phyloP scores from a whole-genome alignment of 92 coral and sea anemone species.

The Heliopora coerulea region DNA sequence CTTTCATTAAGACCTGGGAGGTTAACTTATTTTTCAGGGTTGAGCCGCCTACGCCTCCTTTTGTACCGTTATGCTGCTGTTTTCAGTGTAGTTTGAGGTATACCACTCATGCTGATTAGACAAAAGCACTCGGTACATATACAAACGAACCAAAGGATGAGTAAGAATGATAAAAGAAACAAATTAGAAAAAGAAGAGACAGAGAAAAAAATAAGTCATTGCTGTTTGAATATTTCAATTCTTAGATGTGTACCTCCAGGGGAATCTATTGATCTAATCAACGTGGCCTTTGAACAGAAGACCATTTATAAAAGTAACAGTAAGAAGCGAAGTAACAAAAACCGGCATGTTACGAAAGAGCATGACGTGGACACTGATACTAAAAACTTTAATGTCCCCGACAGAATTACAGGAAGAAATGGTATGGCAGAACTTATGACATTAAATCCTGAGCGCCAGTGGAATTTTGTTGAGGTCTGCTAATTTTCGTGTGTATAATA shows the following conservation, averaged over 20 bases:
- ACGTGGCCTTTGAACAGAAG: constrained; percentile 94
- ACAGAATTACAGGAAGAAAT: constrained; percentile 77
- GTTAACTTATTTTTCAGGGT: no score
- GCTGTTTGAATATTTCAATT: neutral
- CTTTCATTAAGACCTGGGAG: no score
- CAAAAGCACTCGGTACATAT: no score
- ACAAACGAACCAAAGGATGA: no score
- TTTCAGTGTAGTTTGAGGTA: no score
- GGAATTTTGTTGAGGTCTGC: constrained; percentile 99
- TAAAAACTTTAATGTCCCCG: constrained; percentile 72
- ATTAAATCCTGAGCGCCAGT: constrained; percentile 66
- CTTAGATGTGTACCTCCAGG: constrained; percentile 67
- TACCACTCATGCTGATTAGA: no score
- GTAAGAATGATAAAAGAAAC: no score
- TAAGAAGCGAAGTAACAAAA: constrained; percentile 28
- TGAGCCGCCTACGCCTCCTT: no score
- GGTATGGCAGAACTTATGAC: constrained; percentile 67
- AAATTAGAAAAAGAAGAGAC: no score
- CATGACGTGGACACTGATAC: neutral
- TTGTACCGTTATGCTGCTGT: no score
- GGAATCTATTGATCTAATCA: constrained; percentile 91
- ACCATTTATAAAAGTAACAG: constrained; percentile 17
- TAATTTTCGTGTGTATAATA: no score
- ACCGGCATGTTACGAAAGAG: constrained; percentile 7
- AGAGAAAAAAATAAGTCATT: neutral